phyloP scores from a whole-genome alignment of 2,113 vertebrate genomes.

The Cheirogaleus medius region DNA sequence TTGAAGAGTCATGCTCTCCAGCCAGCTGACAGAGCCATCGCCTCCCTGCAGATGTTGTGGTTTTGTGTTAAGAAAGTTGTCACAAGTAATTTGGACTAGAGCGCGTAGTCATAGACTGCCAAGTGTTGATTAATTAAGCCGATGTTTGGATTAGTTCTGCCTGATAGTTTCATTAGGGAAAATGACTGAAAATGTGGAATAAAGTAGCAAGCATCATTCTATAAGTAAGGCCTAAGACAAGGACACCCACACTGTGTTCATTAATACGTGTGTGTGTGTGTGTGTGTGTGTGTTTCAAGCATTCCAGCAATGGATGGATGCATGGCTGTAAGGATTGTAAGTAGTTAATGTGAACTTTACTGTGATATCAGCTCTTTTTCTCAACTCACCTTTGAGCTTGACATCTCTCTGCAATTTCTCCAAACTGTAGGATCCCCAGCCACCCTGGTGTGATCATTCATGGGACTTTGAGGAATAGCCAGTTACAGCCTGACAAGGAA shows the following conservation, averaged over 20 bases:
- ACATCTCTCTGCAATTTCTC: neutral
- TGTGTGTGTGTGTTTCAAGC: neutral
- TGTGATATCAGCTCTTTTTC: neutral
- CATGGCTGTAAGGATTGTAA: neutral
- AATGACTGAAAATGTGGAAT: constrained; percentile 83
- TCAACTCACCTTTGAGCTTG: neutral
- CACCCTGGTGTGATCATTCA: neutral
- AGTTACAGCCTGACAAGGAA: neutral
- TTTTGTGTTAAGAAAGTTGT: constrained; percentile 87
- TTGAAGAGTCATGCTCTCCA: constrained; percentile 63
- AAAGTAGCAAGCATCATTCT: constrained; percentile 68
- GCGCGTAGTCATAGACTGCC: constrained; percentile 83
- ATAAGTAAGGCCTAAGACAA: neutral
- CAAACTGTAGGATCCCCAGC: neutral
- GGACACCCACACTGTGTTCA: neutral
- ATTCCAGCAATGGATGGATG: neutral
- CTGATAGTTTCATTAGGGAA: constrained; percentile 88
- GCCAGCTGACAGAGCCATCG: constrained; percentile 62
- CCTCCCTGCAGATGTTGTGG: constrained; percentile 80
- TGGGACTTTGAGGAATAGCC: neutral
- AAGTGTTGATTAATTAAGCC: constrained; percentile 90
- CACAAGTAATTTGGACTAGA: constrained; percentile 86
- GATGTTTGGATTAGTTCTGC: constrained; percentile 91
- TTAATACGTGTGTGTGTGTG: accelerated
- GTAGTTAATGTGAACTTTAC: neutral